Conservation (phyloP, 2,888 invertebrate genomes). For the Marasmarcha lunaedactyla region DNA sequence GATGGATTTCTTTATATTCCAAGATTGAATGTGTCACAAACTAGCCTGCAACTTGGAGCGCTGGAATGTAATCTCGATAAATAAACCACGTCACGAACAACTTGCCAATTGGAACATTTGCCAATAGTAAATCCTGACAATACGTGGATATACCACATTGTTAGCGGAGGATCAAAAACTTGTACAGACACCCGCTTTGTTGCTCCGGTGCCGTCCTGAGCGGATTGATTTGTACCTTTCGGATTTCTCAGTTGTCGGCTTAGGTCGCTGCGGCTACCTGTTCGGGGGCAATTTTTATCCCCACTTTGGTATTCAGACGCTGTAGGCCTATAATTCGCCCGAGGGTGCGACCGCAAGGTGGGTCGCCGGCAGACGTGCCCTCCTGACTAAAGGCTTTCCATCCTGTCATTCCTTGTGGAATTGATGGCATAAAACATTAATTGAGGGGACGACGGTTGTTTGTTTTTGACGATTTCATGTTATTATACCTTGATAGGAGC, state of each 20-base stretch:
- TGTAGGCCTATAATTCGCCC: conserved; percentile 55
- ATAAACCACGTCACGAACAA: neutral
- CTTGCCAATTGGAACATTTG: neutral
- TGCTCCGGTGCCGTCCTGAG: conserved; percentile 34
- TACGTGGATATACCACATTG: conserved; percentile 26
- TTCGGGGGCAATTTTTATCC: conserved; percentile 51
- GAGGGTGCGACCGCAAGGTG: conserved; percentile 42
- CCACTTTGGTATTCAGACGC: conserved; percentile 54
- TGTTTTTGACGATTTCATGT: neutral
- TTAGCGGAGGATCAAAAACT: conserved; percentile 42
- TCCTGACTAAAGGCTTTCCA: conserved; percentile 26
- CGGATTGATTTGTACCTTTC: conserved; percentile 50
- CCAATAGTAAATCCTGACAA: neutral
- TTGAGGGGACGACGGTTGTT: conserved; percentile 12
- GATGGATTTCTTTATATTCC: too few relatives aligned
- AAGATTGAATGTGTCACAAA: too few relatives aligned
- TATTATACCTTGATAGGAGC: neutral
- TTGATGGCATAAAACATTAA: conserved; percentile 22
- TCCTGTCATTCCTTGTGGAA: conserved; percentile 35
- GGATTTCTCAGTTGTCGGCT: conserved; percentile 51
- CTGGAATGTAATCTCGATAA: neutral
- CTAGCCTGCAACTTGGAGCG: too few relatives aligned
- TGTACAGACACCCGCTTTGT: conserved; percentile 42
- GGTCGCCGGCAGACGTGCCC: conserved; percentile 26
- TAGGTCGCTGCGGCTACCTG: conserved; percentile 51